Conservation (phyloP, 2,888 invertebrate genomes). For the Beris chalybata region DNA sequence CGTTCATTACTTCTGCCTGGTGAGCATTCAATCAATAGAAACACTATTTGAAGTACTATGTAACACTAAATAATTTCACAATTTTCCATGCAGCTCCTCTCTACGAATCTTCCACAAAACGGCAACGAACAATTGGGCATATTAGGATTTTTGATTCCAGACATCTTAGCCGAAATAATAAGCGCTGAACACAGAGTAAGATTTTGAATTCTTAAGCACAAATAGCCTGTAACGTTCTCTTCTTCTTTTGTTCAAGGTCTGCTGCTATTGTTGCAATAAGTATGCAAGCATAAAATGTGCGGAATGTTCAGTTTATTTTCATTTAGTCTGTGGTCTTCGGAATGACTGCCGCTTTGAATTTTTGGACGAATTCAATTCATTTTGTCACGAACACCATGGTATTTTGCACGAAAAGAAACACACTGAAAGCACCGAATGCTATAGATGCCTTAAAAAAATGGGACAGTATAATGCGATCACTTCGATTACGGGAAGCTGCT, state of each 20-base stretch:
- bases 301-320: constrained; percentile 46
- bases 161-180: constrained; percentile 69
- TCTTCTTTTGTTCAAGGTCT: constrained; percentile 37
- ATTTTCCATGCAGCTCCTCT: constrained; percentile 63
- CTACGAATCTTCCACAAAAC: constrained; percentile 69
- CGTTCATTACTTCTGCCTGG: too few species aligned
- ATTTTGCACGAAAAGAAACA: constrained; percentile 41
- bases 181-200: constrained; percentile 66
- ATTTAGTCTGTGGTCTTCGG: constrained; percentile 45
- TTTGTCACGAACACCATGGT: constrained; percentile 46
- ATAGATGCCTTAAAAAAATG: constrained; percentile 45
- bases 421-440: constrained; percentile 41
- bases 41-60: too few species aligned
- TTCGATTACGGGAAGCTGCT: constrained; percentile 44
- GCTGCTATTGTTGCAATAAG: constrained; percentile 44
- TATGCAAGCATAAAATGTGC: constrained; percentile 46
- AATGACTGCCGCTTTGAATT: constrained; percentile 45
- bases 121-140: constrained; percentile 72
- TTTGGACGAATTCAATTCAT: constrained; percentile 45
- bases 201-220: not conserved
- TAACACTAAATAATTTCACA: too few species aligned
- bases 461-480: constrained; percentile 33
- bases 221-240: not conserved
- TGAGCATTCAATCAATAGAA: too few species aligned
- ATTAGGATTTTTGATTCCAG: constrained; percentile 71